phyloP scores from a whole-genome alignment of 2,888 invertebrate species.

The Lasiommata megera region DNA sequence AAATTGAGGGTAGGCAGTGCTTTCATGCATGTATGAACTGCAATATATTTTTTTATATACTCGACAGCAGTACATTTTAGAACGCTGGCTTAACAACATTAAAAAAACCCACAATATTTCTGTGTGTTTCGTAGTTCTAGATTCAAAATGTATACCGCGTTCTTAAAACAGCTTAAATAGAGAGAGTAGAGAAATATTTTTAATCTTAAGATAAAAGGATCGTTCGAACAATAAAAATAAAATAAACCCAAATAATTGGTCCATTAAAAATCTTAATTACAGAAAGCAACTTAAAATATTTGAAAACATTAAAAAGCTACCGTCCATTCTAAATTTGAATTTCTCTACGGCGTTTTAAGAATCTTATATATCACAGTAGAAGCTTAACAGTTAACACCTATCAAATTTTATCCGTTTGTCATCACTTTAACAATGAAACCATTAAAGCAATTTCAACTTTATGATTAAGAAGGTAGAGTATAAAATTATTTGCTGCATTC shows the following conservation, averaged over 20 bases:
- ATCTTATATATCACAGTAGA: slow-evolving; percentile 8
- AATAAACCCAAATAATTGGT: not conserved
- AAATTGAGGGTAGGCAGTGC: too few species aligned
- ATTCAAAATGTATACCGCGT: not conserved
- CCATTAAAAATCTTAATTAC: slow-evolving; percentile 5
- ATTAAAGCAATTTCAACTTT: slow-evolving; percentile 7
- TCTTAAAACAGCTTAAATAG: not conserved
- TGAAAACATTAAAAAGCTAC: slow-evolving; percentile 6
- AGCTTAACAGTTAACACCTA: slow-evolving; percentile 21
- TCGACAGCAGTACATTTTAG: too few species aligned
- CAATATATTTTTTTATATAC: too few species aligned
- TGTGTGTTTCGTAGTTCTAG: too few species aligned
- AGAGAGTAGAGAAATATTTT: not conserved
- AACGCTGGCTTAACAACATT: too few species aligned
- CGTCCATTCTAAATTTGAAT: slow-evolving; percentile 1
- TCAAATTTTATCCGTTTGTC: slow-evolving; percentile 17
- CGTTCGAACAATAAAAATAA: not conserved
- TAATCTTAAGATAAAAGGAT: not conserved
- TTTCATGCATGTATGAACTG: too few species aligned
- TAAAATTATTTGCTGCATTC: not conserved
- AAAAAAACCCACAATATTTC: too few species aligned
- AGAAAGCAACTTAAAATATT: slow-evolving; percentile 2
- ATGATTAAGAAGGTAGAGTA: not conserved
- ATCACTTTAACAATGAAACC: slow-evolving; percentile 2
- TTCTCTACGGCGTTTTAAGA: slow-evolving; percentile 11